Evolutionary conservation across 2,113 vertebrate species (phyloP), one percentile per base, ranked within the genome.

Genomic region (Trochalopteron elliotii): DNA sequence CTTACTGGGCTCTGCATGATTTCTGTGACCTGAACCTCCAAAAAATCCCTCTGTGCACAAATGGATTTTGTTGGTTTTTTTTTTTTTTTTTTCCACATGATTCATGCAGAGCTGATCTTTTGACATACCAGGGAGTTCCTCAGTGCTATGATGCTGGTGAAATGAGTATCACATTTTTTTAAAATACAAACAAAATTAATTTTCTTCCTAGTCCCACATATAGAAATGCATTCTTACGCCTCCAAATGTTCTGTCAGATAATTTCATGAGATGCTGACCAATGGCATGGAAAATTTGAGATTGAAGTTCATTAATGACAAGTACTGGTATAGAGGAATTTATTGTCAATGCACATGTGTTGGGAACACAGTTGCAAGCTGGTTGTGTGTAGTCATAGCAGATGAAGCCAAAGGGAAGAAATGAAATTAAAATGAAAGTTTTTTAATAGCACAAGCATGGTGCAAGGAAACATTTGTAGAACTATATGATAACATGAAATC

Each of bases 121-220:
- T 40, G 40, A 49, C 5, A 21, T 40, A 37, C 7, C 5, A 31
- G 30, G 17, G 28, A 74, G 45, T 12, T 64, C 37, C 17, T 93
- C 27, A 42, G 39, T 1, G 1, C 42, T 60, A 11, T 0, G 2
- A 57, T 4, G 2, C 23, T 5, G 4, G 5, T 56, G 49, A 90
- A 94, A 52, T 31, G 5, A 24, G 25, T 72, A 49, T 60, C 37
- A 11, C 4, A 1, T 68, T 65, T 70, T 81, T 84, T 69, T 9
- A 0, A 0, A 63, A 59, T 56, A 10, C 3, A 57, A 65, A 40
- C 2, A 75, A 56, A 89, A 39, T 49, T 1, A 0, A 2, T 57
- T 90, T 94, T 81, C 19, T 84, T 35, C 33, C 27, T 71, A 24
- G 42, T 56, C 12, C 24, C 15, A 14, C 20, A 87, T 39, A 11